phyloP scores from a whole-genome alignment of 2,888 invertebrate genomes.

The Andricus quercusramuli region DNA sequence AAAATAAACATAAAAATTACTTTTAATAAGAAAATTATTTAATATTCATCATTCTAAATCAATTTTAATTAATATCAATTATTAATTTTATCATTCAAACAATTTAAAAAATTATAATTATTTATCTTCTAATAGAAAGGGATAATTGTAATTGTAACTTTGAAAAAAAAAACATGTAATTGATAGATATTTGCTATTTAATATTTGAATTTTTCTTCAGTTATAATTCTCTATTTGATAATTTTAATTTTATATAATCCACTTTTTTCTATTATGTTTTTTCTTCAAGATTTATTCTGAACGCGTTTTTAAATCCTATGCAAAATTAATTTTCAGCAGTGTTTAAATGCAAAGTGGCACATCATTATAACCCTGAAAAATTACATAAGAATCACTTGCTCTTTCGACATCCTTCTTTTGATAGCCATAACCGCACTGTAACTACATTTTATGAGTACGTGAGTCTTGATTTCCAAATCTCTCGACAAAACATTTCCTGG shows the following conservation, averaged over 20 bases:
- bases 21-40: too few species aligned
- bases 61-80: background rate
- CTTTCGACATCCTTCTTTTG: conserved; percentile 23
- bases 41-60: background rate
- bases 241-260: background rate
- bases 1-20: background rate
- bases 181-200: background rate
- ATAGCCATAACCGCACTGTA: conserved; percentile 17
- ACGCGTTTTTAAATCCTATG: background rate
- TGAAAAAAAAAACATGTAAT: background rate
- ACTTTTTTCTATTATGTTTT: background rate
- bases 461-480: background rate
- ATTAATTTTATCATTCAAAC: background rate
- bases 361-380: conserved; percentile 12
- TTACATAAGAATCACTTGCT: background rate
- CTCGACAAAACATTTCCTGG: too few species aligned
- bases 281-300: background rate
- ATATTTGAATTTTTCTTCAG: too few species aligned
- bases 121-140: background rate
- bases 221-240: background rate
- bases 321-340: background rate
- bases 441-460: conserved; percentile 20
- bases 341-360: background rate
- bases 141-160: background rate
- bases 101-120: background rate